Percentiles rank a stretch among this genome's conserved stretches.
Conservation (phyloP, 2,797 vertebrate species). For the Euthynnus affinis region DNA sequence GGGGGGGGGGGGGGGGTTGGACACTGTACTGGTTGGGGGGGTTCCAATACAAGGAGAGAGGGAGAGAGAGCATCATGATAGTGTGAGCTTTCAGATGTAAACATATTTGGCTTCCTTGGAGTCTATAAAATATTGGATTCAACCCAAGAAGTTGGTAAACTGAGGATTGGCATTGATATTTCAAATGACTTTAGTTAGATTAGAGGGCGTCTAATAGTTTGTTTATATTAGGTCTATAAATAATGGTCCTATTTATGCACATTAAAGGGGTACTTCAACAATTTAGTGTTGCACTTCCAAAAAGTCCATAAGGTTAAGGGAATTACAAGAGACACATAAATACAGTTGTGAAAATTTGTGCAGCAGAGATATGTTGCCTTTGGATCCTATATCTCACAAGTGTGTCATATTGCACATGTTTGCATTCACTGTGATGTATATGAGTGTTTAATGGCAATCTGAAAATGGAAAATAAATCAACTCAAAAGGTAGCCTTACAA, state of each 20-base stretch:
- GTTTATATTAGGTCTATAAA: not conserved
- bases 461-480: too few species aligned
- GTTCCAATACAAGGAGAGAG: not conserved
- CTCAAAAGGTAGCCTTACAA: too few species aligned
- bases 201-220: not conserved
- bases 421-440: too few species aligned
- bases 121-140: not conserved
- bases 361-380: too few species aligned
- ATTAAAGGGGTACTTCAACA: too few species aligned
- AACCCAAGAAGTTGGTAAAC: not conserved
- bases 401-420: too few species aligned
- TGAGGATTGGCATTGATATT: not conserved
- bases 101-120: not conserved
- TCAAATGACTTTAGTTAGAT: not conserved
- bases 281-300: too few species aligned
- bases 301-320: too few species aligned
- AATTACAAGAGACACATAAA: too few species aligned
- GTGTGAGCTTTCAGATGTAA: constrained; percentile 8
- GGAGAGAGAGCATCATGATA: not conserved
- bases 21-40: not conserved
- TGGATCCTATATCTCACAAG: too few species aligned
- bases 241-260: not conserved
- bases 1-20: constrained; percentile 12
- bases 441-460: too few species aligned
- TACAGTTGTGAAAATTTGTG: too few species aligned